These are phyloP conservation scores for Neoascia interrupta DNA, from an alignment of 2,888 invertebrate species.

Conservation along the genomic window DNA sequence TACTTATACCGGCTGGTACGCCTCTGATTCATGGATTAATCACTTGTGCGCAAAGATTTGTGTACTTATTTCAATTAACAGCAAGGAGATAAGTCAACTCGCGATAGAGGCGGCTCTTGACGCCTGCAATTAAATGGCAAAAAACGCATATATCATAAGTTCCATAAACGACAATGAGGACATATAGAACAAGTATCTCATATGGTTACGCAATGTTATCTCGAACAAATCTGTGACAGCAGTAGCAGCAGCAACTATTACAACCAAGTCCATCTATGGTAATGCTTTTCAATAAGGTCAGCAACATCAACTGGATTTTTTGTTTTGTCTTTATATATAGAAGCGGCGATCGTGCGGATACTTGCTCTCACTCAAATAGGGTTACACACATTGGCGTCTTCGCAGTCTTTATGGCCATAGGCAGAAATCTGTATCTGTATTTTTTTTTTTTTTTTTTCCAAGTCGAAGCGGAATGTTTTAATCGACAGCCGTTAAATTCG, in stretches of 20 bases:
- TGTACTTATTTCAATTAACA: not conserved
- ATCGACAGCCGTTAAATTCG: constrained; percentile 44
- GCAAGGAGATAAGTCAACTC: constrained; percentile 29
- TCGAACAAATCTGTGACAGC: constrained; percentile 36
- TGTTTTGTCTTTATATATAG: constrained; percentile 36
- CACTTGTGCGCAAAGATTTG: constrained; percentile 18
- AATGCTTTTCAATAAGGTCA: constrained; percentile 68
- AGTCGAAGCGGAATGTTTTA: constrained; percentile 23
- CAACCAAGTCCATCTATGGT: constrained; percentile 61
- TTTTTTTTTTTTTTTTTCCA: constrained; percentile 5
- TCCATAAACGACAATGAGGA: constrained; percentile 37
- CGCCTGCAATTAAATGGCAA: constrained; percentile 22
- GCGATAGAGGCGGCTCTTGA: constrained; percentile 17
- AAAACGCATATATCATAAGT: no score
- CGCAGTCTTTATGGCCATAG: constrained; percentile 22
- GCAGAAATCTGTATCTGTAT: constrained; percentile 3
- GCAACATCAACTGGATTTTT: constrained; percentile 48
- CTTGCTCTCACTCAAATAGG: constrained; percentile 36
- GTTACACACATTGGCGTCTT: constrained; percentile 53
- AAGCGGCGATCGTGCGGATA: constrained; percentile 19
- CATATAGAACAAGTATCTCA: constrained; percentile 49
- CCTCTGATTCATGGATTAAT: constrained; percentile 40
- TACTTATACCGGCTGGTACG: constrained; percentile 15
- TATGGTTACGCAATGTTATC: constrained; percentile 67
- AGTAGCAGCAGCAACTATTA: constrained; percentile 41